Base-by-base conservation (phyloP, 2,888 invertebrate genomes). In the Eutolmus rufibarbis region DNA sequence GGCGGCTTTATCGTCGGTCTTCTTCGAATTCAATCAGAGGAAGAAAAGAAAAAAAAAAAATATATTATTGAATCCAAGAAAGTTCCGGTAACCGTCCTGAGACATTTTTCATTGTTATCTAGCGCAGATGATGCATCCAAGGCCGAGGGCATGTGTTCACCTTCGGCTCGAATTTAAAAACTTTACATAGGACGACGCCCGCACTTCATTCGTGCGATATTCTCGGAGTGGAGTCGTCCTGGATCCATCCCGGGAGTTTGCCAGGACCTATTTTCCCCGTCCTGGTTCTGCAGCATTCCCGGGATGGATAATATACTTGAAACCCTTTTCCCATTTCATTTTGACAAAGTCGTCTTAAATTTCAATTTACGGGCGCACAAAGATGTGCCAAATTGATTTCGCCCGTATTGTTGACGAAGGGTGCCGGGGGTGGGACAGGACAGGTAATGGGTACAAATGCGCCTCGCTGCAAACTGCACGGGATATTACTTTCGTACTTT, bases 371-470 rank as follows among this genome's bases (percentile, higher is more conserved):
- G 78, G 78, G 78, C 23, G 43, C 43, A 78, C 78, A 78, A 43
- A 43, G 78, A 40, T 78, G 78, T 78, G 43, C 78, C 78, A 78
- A 78, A 78, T 78, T 78, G 78, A 78, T 78, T 78, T 78, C 43
- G 40, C 23, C 43, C 14, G 14, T 78, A 40, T 78, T 78, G 78
- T 78, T 78, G 78, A 78, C 19, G 14, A 46, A 46, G 43, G 12
- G 12, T 2, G 4, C 7, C 0, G 5, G 43, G 43, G 14, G 14
- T 46, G 16, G 43, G 43, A 5, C 0, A 16, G 34, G 43, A 43
- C 78, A 78, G 78, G 78, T 78, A 78, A 78, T 78, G 78, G 78
- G 78, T 46, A 78, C 78, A 78, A 78, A 78, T 78, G 78, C 43
- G 23, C 43, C 23, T 43, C 40, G 78, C 23, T 78, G 78, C 78